Conservation (phyloP, 2,888 invertebrate genomes). For the Chamaedrilus cognettii region DNA sequence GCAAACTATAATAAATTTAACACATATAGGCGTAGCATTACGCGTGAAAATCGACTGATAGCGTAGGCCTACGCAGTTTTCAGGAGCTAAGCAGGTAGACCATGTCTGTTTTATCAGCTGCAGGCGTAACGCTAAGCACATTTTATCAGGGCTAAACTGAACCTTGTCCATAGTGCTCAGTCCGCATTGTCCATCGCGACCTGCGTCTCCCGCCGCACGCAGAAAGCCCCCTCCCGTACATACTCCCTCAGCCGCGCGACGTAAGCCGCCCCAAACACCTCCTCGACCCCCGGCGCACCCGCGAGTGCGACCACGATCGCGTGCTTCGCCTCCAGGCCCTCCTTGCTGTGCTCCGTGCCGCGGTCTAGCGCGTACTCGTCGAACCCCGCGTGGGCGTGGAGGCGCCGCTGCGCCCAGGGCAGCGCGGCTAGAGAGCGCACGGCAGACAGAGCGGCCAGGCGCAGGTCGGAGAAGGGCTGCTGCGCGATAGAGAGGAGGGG, state of each 20-base stretch:
- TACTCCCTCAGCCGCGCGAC: constrained; percentile 69
- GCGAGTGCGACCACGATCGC: constrained; percentile 65
- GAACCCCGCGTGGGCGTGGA: constrained; percentile 73
- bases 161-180: too few relatives aligned
- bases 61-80: too few relatives aligned
- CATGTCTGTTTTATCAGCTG: too few relatives aligned
- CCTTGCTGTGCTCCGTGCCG: constrained; percentile 70
- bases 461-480: constrained; percentile 81
- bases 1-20: too few relatives aligned
- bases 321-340: constrained; percentile 75
- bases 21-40: too few relatives aligned
- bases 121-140: too few relatives aligned
- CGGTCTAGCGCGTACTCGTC: constrained; percentile 80
- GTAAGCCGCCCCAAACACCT: constrained; percentile 67
- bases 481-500: constrained; percentile 68
- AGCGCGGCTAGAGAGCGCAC: constrained; percentile 71
- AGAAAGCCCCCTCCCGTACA: constrained; percentile 78
- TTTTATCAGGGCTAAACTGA: too few relatives aligned
- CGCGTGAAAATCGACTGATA: too few relatives aligned
- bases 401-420: constrained; percentile 77
- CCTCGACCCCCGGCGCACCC: constrained; percentile 55
- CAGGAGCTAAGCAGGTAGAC: too few relatives aligned
- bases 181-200: constrained; percentile 70
- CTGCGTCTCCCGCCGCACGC: constrained; percentile 69
- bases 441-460: constrained; percentile 67